Evolutionary conservation across 1,140 invertebrate genomes (phyloP), one percentile per base, ranked within the genome.

Genomic region (Dufourea novaeangliae): DNA sequence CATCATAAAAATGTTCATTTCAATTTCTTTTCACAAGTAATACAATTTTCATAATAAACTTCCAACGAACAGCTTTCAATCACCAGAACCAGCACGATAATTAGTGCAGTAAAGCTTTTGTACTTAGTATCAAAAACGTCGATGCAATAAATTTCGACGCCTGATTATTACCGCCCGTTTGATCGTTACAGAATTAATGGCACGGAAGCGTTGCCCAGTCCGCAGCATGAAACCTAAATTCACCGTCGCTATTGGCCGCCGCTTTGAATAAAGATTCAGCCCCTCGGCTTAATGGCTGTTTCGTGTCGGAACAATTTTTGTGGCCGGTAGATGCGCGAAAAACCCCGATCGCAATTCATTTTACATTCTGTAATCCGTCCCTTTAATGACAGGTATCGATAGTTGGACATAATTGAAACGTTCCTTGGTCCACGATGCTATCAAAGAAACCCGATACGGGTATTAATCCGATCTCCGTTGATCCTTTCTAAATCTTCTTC

Each of bases 111-210:
- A n/a, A n/a, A n/a, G n/a, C n/a, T n/a, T n/a, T n/a, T n/a, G n/a
- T n/a, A n/a, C n/a, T n/a, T n/a, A n/a, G n/a, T n/a, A n/a, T n/a
- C n/a, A n/a, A n/a, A n/a, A n/a, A 72, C 41, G n/a, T 29, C 63
- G 44, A 52, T 32, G 29, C 59, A 29, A 64, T 44, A 41, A 74
- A 74, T 66, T 54, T 74, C 27, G 46, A 66, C 34, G 17, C 70
- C 29, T 39, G 59, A 62, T 72, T 63, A 63, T 73, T 64, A 37
- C 57, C 22, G 11, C 22, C 37, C 25, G 32, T 61, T 46, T 27
- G 20, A 34, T 39, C 46, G 50, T 74, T 66, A 66, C 64, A 74
- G 57, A 72, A 72, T 72, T 72, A 72, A 72, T 72, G 57, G 57
- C 17, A 29, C 37, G 70, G 39, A 72, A 63, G 57, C 17, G 37